Percentiles rank a stretch among this genome's conserved stretches.
Conservation (phyloP, 2,113 vertebrate genomes). For the Sturnus vulgaris region DNA sequence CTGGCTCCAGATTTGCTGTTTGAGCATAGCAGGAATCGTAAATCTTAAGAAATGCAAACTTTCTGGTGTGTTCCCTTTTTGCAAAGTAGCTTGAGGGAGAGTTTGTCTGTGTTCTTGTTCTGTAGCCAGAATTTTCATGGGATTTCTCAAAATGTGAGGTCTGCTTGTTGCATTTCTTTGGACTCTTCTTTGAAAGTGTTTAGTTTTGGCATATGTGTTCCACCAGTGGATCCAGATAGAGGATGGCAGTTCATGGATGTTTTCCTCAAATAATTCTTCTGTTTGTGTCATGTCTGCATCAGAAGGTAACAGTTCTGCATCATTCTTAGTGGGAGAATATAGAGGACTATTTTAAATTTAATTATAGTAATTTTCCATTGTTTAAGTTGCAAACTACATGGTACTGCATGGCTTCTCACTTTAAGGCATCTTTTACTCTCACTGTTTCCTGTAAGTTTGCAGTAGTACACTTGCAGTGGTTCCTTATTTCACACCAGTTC, state of each 20-base stretch:
- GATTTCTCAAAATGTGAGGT: not conserved
- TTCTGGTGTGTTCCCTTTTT: not conserved
- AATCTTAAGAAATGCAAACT: not conserved
- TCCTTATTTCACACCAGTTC: not conserved
- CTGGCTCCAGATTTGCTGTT: not conserved
- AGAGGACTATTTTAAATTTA: not conserved
- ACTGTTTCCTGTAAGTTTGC: not conserved
- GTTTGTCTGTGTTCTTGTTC: not conserved
- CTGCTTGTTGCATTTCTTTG: not conserved
- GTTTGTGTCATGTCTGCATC: not conserved
- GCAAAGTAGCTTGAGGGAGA: not conserved
- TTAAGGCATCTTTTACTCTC: not conserved
- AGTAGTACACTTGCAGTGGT: not conserved
- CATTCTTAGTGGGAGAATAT: not conserved
- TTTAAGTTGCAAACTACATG: not conserved
- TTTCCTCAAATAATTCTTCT: not conserved
- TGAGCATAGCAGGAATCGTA: not conserved
- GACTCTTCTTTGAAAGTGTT: not conserved
- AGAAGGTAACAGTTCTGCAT: not conserved
- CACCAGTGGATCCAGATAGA: not conserved
- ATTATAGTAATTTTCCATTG: not conserved
- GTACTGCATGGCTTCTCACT: not conserved
- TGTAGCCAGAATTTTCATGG: not conserved
- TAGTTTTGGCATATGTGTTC: accelerated
- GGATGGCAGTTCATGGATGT: not conserved